Percentiles rank a stretch among this genome's conserved stretches.
Evolutionary conservation across 23 tunicate genomes (phyloP).

Genomic region (Corella eumyota): DNA sequence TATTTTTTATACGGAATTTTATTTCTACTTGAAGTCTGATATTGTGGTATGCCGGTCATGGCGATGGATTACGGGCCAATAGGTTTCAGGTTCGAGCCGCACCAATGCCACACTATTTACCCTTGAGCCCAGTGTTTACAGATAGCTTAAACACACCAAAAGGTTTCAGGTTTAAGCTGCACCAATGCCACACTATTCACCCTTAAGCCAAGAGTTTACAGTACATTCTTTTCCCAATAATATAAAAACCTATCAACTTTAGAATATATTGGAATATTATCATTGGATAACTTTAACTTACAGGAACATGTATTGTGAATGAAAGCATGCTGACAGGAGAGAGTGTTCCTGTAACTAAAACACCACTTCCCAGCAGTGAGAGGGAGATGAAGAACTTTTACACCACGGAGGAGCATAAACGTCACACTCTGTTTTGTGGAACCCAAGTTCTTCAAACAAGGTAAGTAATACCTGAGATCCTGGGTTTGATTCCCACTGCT

Average conservation of each 20-base stretch:
- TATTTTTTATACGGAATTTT: too few relatives aligned
- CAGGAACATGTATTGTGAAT: slow-evolving; percentile 94
- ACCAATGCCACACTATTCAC: too few relatives aligned
- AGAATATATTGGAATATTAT: neutral
- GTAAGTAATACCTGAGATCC: slow-evolving; percentile 12
- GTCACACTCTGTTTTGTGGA: slow-evolving; percentile 89
- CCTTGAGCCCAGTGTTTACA: too few relatives aligned
- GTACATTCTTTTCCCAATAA: neutral
- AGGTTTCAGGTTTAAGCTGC: too few relatives aligned
- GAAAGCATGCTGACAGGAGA: slow-evolving; percentile 99
- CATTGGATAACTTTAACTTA: neutral
- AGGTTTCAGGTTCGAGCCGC: too few relatives aligned
- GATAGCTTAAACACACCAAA: neutral
- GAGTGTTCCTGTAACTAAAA: slow-evolving; percentile 90
- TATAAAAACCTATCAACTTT: neutral
- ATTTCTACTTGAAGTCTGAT: too few relatives aligned
- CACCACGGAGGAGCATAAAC: slow-evolving; percentile 29
- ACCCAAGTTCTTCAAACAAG: slow-evolving; percentile 92
- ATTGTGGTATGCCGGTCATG: too few relatives aligned
- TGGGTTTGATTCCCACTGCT: too few relatives aligned
- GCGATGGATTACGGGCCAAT: too few relatives aligned
- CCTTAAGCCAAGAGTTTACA: too few relatives aligned
- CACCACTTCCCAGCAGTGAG: slow-evolving; percentile 44
- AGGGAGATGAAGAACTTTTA: slow-evolving; percentile 35
- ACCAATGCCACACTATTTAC: too few relatives aligned